Conservation (phyloP, 2,888 invertebrate species). For the Bellardia bayeri region DNA sequence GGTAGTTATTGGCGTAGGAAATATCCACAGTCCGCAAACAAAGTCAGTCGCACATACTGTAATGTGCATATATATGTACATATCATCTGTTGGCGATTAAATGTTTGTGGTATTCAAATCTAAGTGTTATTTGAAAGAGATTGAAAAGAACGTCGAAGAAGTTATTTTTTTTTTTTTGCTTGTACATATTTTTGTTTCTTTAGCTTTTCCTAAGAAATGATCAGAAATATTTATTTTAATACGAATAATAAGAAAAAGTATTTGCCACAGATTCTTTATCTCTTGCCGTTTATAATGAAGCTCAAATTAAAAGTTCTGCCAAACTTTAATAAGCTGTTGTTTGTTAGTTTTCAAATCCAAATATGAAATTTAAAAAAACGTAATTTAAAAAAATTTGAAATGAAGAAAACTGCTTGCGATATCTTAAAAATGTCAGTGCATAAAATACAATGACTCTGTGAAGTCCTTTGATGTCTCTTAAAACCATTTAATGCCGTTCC, state of each 20-base stretch:
- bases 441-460: no score
- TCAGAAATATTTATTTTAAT: slow-evolving; percentile 55
- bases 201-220: slow-evolving; percentile 55
- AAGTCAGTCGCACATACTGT: slow-evolving; percentile 34
- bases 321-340: slow-evolving; percentile 39
- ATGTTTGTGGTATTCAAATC: slow-evolving; percentile 68
- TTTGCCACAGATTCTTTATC: slow-evolving; percentile 56
- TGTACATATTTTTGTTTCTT: slow-evolving; percentile 4
- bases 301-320: slow-evolving; percentile 54
- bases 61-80: not conserved
- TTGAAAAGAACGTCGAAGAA: slow-evolving; percentile 54
- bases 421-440: no score
- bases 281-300: slow-evolving; percentile 54
- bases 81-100: slow-evolving; percentile 67
- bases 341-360: not conserved
- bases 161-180: slow-evolving; percentile 7
- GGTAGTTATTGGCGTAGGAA: slow-evolving; percentile 63
- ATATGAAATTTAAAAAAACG: not conserved
- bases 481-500: no score
- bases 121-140: slow-evolving; percentile 65
- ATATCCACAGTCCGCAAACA: slow-evolving; percentile 43
- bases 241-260: not conserved
- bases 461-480: no score
- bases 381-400: no score
- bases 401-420: no score